Conservation (phyloP, 2,113 vertebrate species). For the Alethe diademata region DNA sequence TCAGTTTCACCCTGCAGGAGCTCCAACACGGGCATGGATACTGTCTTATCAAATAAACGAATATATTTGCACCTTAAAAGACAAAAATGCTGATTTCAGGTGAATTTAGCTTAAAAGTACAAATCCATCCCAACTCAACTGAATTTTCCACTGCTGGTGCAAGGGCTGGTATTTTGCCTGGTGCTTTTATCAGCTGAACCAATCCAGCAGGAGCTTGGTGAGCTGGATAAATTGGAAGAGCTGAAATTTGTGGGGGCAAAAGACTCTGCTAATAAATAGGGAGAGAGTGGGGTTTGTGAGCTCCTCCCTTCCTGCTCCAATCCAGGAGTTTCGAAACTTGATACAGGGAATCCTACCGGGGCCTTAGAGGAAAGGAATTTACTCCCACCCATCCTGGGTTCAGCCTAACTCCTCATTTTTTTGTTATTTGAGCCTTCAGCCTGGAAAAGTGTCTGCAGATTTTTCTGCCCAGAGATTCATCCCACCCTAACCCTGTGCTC, state of each 20-base stretch:
- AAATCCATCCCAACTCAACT: background rate
- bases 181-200: background rate
- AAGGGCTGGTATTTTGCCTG: background rate
- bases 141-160: background rate
- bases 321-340: constrained; percentile 39
- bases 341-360: constrained; percentile 31
- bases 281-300: background rate
- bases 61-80: background rate
- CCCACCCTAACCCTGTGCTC: background rate
- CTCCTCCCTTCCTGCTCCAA: constrained; percentile 37
- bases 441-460: background rate
- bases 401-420: constrained; percentile 40
- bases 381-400: constrained; percentile 59
- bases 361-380: constrained; percentile 51
- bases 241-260: background rate
- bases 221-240: background rate
- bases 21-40: accelerated
- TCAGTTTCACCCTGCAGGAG: accelerated
- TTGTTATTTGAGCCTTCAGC: constrained; percentile 24
- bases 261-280: background rate
- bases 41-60: background rate
- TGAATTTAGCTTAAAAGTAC: background rate
- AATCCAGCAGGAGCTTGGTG: background rate
- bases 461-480: constrained; percentile 19
- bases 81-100: background rate